Conservation (phyloP, 2,113 vertebrate genomes). For the Ceuthmochares aereus region DNA sequence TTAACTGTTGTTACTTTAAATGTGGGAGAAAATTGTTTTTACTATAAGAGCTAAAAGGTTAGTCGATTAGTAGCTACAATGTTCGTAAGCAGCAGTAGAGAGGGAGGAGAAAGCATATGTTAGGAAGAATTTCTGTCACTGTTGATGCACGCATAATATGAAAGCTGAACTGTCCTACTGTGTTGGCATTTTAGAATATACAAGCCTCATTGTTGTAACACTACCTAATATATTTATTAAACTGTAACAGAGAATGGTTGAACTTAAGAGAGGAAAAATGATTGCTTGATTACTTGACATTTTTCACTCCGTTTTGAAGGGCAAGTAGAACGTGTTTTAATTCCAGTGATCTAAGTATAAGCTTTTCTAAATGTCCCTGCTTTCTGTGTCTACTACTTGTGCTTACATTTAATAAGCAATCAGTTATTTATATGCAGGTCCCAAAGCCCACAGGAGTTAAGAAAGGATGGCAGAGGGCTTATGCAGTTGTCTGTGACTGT, state of each 20-base stretch:
- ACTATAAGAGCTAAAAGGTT: not conserved
- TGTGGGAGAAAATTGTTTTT: slow-evolving; percentile 23
- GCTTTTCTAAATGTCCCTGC: not conserved
- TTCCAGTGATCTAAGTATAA: not conserved
- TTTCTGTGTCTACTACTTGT: not conserved
- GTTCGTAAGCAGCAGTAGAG: not conserved
- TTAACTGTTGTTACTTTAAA: slow-evolving; percentile 8
- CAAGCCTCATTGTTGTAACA: not conserved
- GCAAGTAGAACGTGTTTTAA: not conserved
- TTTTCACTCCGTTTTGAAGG: not conserved
- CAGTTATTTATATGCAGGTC: slow-evolving; percentile 77
- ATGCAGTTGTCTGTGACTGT: slow-evolving; percentile 94
- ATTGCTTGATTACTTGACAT: not conserved
- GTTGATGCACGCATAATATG: not conserved
- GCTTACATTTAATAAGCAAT: slow-evolving; percentile 22
- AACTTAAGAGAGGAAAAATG: not conserved
- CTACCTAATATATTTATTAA: not conserved
- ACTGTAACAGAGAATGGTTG: not conserved
- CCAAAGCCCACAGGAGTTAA: slow-evolving; percentile 97
- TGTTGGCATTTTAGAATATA: not conserved
- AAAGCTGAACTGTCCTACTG: not conserved
- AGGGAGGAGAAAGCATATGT: not conserved
- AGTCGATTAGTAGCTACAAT: not conserved
- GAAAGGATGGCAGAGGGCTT: slow-evolving; percentile 96
- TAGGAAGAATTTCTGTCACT: not conserved